A percentile compares a stretch with the other conserved stretches of the same genome.
phyloP scores from a whole-genome alignment of 2,888 invertebrate species.

The Drosophila subquinaria region DNA sequence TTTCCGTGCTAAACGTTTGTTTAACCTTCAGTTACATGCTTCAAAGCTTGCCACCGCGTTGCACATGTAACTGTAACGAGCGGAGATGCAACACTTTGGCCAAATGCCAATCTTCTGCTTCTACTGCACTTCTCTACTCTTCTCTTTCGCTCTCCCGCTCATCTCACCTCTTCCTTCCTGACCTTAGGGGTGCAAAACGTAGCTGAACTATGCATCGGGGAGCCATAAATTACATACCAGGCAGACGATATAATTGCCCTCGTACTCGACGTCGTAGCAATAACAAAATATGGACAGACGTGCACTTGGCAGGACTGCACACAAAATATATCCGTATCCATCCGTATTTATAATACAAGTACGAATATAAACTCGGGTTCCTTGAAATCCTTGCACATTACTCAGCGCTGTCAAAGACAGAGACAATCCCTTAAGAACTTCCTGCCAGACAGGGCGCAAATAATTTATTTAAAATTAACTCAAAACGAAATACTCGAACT shows the following conservation, averaged over 20 bases:
- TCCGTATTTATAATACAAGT: background rate
- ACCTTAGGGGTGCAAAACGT: constrained; percentile 34
- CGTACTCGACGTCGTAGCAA: background rate
- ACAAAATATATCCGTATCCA: background rate
- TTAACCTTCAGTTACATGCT: constrained; percentile 67
- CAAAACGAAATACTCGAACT: background rate
- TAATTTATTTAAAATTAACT: constrained; percentile 19
- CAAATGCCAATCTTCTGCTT: constrained; percentile 23
- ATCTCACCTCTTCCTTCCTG: background rate
- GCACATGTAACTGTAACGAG: constrained; percentile 42
- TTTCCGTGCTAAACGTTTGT: constrained; percentile 69
- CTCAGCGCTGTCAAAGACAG: constrained; percentile 11
- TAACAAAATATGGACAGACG: constrained; percentile 40
- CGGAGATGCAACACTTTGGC: constrained; percentile 51
- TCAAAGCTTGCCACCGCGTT: constrained; percentile 13
- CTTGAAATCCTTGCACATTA: constrained; percentile 8
- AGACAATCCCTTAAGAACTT: constrained; percentile 27
- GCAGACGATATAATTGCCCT: constrained; percentile 49
- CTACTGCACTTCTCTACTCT: background rate
- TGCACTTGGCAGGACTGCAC: constrained; percentile 32
- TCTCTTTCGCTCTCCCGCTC: background rate
- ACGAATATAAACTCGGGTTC: constrained; percentile 4
- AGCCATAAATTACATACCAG: constrained; percentile 49
- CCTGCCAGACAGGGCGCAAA: background rate
- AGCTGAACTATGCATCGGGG: constrained; percentile 60